Evolutionary conservation across 1,140 invertebrate species (phyloP), one percentile per base, ranked within the genome.

Genomic region (Aphelenchoides fujianensis): DNA sequence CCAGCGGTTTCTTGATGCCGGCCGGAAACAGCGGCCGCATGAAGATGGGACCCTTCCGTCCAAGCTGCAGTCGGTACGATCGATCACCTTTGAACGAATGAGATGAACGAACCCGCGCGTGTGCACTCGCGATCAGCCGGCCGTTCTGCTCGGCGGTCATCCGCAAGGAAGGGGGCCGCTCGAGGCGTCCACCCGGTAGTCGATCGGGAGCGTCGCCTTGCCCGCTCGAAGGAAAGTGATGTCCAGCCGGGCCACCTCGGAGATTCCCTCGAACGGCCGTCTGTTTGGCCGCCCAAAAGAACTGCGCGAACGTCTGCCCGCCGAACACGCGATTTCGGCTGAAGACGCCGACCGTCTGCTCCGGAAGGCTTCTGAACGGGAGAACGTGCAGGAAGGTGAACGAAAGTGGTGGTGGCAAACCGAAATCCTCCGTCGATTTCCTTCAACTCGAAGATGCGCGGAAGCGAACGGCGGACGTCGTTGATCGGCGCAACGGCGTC

Each of bases 331-430:
- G 55, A 19, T 59, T 59, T 7, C 55, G 5, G 12, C 27, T 7
- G 55, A 59, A 59, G 5, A 59, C 34, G 34, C 55, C 55, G 12
- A 59, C 55, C 12, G 34, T 19, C 55, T 59, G 55, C 5, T 59
- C 55, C 19, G 55, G 55, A 59, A 30, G 27, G 34, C 55, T 59
- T 5, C 55, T 59, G n/a, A n/a, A n/a, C n/a, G n/a, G n/a, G n/a
- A n/a, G n/a, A n/a, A n/a, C n/a, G n/a, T n/a, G n/a, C n/a, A n/a
- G n/a, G n/a, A n/a, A n/a, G n/a, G n/a, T n/a, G n/a, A n/a, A n/a
- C n/a, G n/a, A 59, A 5, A 59, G 23, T 59, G 5, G 28, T 59
- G 5, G 34, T 59, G 23, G 5, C 55, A 7, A 7, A 59, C 55
- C 55, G 19, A 19, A 30, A 59, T 30, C 7, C 55, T 7, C 19